phyloP scores from a whole-genome alignment of 2,888 invertebrate species.

The Morinoia aosen region DNA sequence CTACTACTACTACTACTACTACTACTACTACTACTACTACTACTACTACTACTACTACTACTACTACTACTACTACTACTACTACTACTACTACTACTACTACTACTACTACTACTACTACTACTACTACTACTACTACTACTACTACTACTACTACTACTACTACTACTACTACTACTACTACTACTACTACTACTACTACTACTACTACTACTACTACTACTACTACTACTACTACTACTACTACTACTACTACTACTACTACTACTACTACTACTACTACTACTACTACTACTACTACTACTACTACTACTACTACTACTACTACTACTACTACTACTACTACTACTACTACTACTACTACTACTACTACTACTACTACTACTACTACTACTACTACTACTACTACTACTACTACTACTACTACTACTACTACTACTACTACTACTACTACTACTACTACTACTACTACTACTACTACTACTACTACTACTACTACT shows the following conservation, averaged over 20 bases:
- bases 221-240: slow-evolving; percentile 16
- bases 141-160: slow-evolving; percentile 8
- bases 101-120: slow-evolving; percentile 25
- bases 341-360: slow-evolving; percentile 29
- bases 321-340: slow-evolving; percentile 8
- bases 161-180: slow-evolving; percentile 29
- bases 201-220: slow-evolving; percentile 15
- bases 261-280: slow-evolving; percentile 6
- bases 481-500: slow-evolving; percentile 2
- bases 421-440: slow-evolving; percentile 19
- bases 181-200: slow-evolving; percentile 19
- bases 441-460: slow-evolving; percentile 6
- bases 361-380: slow-evolving; percentile 19
- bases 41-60: slow-evolving; percentile 16
- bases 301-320: slow-evolving; percentile 2
- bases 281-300: slow-evolving; percentile 25
- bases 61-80: slow-evolving; percentile 19
- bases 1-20: slow-evolving; percentile 19
- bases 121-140: slow-evolving; percentile 2
- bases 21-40: slow-evolving; percentile 15
- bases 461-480: slow-evolving; percentile 25
- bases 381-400: slow-evolving; percentile 15
- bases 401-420: slow-evolving; percentile 16
- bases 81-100: slow-evolving; percentile 6
- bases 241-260: slow-evolving; percentile 19